Conservation (phyloP, 1,140 invertebrate species). For the Carposina sasakii region DNA sequence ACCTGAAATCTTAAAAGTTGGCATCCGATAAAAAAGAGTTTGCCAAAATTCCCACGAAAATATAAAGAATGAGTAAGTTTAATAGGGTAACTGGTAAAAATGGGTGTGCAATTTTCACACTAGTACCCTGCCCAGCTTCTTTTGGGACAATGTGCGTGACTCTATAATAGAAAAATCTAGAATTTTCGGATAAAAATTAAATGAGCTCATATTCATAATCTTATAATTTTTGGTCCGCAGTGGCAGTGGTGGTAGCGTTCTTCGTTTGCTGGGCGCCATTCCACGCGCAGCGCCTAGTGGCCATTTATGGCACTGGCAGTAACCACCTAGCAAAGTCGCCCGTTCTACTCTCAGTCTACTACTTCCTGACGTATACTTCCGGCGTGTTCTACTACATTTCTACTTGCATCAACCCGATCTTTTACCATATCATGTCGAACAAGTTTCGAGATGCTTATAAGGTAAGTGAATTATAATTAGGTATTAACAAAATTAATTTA, state of each 20-base stretch:
- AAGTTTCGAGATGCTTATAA: slow-evolving; percentile 90
- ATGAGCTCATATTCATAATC: too few relatives aligned
- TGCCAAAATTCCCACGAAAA: too few relatives aligned
- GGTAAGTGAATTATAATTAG: slow-evolving; percentile 69
- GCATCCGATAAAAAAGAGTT: too few relatives aligned
- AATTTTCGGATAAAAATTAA: too few relatives aligned
- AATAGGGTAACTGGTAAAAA: too few relatives aligned
- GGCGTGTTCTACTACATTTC: slow-evolving; percentile 83
- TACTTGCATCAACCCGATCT: slow-evolving; percentile 86
- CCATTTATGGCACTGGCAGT: slow-evolving; percentile 76
- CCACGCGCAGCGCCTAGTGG: slow-evolving; percentile 88
- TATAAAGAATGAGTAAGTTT: too few relatives aligned
- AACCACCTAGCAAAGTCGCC: slow-evolving; percentile 55
- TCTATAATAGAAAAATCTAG: too few relatives aligned
- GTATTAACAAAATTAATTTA: too few relatives aligned
- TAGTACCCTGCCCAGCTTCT: too few relatives aligned
- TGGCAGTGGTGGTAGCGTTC: slow-evolving; percentile 94
- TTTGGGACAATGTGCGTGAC: too few relatives aligned
- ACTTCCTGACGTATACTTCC: slow-evolving; percentile 78
- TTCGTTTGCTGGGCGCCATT: slow-evolving; percentile 97
- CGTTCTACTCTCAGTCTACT: slow-evolving; percentile 73
- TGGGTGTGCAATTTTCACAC: too few relatives aligned
- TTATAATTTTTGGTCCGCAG: slow-evolving; percentile 69
- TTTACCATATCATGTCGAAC: slow-evolving; percentile 92
- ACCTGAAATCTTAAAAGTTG: too few relatives aligned